Evolutionary conservation across 1,140 invertebrate species (phyloP).

Genomic region (Chelonus insularis): DNA sequence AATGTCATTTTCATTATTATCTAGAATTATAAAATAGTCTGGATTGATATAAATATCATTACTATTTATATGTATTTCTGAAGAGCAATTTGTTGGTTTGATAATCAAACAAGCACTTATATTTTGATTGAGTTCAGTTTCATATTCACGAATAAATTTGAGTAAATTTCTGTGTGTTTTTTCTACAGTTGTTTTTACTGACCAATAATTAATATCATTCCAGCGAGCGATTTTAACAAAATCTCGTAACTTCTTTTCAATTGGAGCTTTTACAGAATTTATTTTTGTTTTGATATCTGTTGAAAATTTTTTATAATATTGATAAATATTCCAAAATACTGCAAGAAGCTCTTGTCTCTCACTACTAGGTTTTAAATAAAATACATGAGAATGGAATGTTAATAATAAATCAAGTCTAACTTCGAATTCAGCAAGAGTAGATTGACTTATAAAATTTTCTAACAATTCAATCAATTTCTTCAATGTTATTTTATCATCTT

Average conservation of each 20-base stretch:
- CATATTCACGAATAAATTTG: slow-evolving; percentile 84
- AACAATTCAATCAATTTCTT: slow-evolving; percentile 61
- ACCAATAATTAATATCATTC: slow-evolving; percentile 94
- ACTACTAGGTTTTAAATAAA: slow-evolving; percentile 58
- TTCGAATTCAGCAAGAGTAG: slow-evolving; percentile 81
- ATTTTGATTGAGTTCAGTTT: slow-evolving; percentile 56
- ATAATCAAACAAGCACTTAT: slow-evolving; percentile 45
- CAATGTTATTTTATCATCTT: slow-evolving; percentile 35
- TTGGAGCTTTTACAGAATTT: slow-evolving; percentile 70
- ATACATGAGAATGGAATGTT: slow-evolving; percentile 76
- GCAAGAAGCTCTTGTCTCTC: slow-evolving; percentile 65
- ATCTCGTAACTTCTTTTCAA: slow-evolving; percentile 90
- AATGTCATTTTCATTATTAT: neutral
- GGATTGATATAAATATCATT: slow-evolving; percentile 31
- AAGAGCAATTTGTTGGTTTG: slow-evolving; percentile 34
- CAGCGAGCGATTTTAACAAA: slow-evolving; percentile 96
- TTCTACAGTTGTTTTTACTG: slow-evolving; percentile 84
- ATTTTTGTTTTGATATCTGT: slow-evolving; percentile 68
- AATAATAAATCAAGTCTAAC: slow-evolving; percentile 77
- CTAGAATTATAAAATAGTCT: slow-evolving; percentile 37
- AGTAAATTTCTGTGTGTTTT: slow-evolving; percentile 86
- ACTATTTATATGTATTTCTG: slow-evolving; percentile 19
- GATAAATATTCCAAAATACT: slow-evolving; percentile 82
- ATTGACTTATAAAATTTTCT: slow-evolving; percentile 83
- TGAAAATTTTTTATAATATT: slow-evolving; percentile 84